Evolutionary conservation across 64 coral and sea anemone species (phyloP).

Genomic region (Anthopleura sola): DNA sequence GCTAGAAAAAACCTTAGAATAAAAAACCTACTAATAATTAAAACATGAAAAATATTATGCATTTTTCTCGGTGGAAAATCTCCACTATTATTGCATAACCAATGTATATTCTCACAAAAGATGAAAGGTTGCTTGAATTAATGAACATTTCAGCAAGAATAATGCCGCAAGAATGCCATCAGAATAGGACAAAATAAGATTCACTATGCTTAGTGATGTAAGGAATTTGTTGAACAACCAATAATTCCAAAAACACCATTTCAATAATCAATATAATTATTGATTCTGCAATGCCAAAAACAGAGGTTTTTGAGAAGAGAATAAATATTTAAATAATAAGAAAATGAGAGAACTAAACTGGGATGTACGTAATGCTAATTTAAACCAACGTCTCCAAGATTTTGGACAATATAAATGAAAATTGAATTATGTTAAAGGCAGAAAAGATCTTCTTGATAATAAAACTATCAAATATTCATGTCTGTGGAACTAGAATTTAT

Average conservation of each 20-base stretch:
- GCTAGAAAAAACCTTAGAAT: not conserved
- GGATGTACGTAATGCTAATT: not conserved
- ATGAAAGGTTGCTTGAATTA: not conserved
- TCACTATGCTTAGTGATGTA: not conserved
- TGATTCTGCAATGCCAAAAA: not conserved
- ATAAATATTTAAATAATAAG: not conserved
- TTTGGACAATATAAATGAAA: not conserved
- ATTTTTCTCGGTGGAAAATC: not conserved
- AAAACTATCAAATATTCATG: constrained; percentile 1
- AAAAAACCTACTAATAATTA: not conserved
- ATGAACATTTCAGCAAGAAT: not conserved
- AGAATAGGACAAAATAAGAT: not conserved
- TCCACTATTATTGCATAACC: not conserved
- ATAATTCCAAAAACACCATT: not conserved
- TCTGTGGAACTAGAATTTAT: not conserved
- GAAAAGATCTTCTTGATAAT: not conserved
- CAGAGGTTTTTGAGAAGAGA: not conserved
- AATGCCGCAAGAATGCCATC: not conserved
- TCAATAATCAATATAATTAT: not conserved
- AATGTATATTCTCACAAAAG: not conserved
- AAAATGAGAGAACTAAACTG: not conserved
- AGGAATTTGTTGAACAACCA: not conserved
- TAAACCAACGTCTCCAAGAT: not conserved
- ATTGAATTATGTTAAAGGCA: not conserved
- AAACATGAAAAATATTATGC: too few relatives aligned